These are phyloP conservation scores for Betta splendens DNA, from an alignment of 2,797 vertebrate genomes.

Conservation along the genomic window DNA sequence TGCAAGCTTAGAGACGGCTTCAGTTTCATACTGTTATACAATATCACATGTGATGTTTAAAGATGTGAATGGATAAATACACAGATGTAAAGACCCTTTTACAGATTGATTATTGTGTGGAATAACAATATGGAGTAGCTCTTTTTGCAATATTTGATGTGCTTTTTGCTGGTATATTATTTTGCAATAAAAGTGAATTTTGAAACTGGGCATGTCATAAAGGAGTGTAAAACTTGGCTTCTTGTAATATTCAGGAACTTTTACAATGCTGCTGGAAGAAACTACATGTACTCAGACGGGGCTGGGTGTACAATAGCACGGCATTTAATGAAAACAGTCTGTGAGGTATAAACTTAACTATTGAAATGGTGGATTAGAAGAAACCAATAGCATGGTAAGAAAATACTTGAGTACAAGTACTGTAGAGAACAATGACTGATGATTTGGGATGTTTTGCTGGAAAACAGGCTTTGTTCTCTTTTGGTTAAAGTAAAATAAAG, in stretches of 20 bases:
- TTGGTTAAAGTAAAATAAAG: no score
- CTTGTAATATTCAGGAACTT: slow-evolving; percentile 8
- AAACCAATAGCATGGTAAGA: neutral
- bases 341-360: neutral
- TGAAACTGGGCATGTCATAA: slow-evolving; percentile 41
- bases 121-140: slow-evolving; percentile 72
- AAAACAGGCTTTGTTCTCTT: no score
- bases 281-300: neutral
- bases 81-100: slow-evolving; percentile 55
- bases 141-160: slow-evolving; percentile 71
- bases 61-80: slow-evolving; percentile 57
- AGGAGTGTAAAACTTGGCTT: slow-evolving; percentile 1
- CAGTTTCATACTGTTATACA: slow-evolving; percentile 45
- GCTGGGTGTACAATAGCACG: no score
- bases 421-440: neutral
- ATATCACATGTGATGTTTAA: slow-evolving; percentile 45
- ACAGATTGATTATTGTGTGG: slow-evolving; percentile 63
- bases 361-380: neutral
- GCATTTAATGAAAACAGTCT: neutral
- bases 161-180: slow-evolving; percentile 62
- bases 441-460: neutral
- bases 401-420: neutral
- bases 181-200: slow-evolving; percentile 75
- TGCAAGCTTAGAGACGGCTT: slow-evolving; percentile 47
- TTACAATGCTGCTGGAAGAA: neutral